phyloP scores from a whole-genome alignment of 2,113 vertebrate species.

The Etheostoma cragini region DNA sequence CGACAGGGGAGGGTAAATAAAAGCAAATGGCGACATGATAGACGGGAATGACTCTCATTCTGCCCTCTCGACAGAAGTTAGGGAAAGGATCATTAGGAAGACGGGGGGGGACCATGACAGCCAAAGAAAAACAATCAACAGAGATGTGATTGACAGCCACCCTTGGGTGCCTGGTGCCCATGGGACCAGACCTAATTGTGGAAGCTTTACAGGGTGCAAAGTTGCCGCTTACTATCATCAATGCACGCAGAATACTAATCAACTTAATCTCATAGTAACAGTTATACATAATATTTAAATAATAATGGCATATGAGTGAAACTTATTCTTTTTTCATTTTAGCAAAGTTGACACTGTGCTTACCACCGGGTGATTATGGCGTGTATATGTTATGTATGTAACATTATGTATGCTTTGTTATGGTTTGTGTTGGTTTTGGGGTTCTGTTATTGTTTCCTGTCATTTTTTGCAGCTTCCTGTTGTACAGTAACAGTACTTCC shows the following conservation, averaged over 20 bases:
- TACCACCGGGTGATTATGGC: background rate
- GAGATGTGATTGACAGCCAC: conserved; percentile 73
- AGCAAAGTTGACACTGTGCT: background rate
- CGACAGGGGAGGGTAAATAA: no score
- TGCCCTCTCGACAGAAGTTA: background rate
- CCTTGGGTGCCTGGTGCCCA: conserved; percentile 46
- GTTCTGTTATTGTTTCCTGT: no score
- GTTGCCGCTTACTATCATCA: conserved; percentile 30
- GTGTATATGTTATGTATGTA: no score
- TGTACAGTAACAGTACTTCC: no score
- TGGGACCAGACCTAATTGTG: conserved; percentile 54
- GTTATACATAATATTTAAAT: conserved; percentile 32
- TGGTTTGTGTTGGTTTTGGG: no score
- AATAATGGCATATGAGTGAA: conserved; percentile 3
- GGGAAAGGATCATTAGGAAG: background rate
- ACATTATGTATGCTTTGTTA: background rate
- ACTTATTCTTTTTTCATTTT: conserved; percentile 1
- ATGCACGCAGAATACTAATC: conserved; percentile 31
- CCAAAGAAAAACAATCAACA: conserved; percentile 69
- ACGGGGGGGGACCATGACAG: background rate
- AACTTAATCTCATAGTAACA: conserved; percentile 43
- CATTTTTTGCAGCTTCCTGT: no score
- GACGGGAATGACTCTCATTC: background rate
- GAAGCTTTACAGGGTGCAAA: conserved; percentile 27
- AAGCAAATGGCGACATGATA: no score